Evolutionary conservation across 2,888 invertebrate species (phyloP).

Genomic region (Rapana venosa): DNA sequence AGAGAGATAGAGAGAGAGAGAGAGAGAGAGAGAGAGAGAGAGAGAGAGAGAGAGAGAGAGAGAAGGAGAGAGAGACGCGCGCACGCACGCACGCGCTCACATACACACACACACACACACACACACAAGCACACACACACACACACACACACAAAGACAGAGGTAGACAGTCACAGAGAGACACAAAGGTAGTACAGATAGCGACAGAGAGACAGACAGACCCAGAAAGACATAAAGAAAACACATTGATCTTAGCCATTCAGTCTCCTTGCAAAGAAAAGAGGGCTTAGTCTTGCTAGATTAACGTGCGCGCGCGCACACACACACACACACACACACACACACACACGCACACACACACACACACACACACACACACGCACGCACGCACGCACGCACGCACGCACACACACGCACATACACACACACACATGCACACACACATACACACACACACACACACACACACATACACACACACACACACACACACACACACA

Average conservation of each 20-base stretch:
- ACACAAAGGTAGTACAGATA: background rate
- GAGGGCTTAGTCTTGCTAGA: no score
- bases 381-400: no score
- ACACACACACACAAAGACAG: background rate
- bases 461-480: background rate
- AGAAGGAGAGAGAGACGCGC: background rate
- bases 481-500: background rate
- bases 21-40: background rate
- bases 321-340: no score
- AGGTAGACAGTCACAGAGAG: background rate
- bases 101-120: background rate
- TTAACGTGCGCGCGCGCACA: no score
- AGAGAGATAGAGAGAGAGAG: background rate
- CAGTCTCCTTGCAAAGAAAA: no score
- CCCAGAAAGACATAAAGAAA: no score
- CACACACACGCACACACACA: background rate
- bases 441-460: no score
- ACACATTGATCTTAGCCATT: no score
- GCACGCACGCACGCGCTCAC: background rate
- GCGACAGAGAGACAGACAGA: no score
- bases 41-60: constrained; percentile 19
- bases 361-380: no score
- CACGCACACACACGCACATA: no score
- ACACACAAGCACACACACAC: background rate
- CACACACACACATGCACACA: no score